Evolutionary conservation across 2,113 vertebrate genomes (phyloP).

Genomic region (Centropus bengalensis): DNA sequence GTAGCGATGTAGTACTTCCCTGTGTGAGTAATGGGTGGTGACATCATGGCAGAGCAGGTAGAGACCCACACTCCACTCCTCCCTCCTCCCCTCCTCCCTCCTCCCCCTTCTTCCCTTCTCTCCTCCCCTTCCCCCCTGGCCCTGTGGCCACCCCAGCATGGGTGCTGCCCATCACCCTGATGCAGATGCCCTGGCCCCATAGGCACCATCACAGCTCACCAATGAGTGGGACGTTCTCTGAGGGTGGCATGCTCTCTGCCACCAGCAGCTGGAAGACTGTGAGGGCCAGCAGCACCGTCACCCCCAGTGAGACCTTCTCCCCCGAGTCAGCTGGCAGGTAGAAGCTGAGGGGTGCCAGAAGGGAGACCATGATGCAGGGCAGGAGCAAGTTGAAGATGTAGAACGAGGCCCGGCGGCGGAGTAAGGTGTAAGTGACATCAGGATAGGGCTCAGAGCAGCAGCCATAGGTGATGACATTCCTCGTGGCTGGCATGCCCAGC

Average conservation of each 20-base stretch:
- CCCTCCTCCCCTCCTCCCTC: too few relatives aligned
- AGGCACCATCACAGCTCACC: constrained; percentile 67
- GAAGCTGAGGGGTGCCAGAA: constrained; percentile 89
- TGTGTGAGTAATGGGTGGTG: constrained; percentile 16
- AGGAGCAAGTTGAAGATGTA: constrained; percentile 92
- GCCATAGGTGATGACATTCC: constrained; percentile 84
- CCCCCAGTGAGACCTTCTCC: constrained; percentile 91
- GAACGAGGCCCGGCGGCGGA: constrained; percentile 86
- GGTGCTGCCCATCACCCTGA: neutral
- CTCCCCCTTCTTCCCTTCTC: too few relatives aligned
- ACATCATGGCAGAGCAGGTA: rapidly evolving
- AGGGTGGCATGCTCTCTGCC: constrained; percentile 91
- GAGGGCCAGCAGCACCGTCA: constrained; percentile 91
- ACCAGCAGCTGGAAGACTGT: constrained; percentile 93
- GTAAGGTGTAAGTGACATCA: constrained; percentile 88
- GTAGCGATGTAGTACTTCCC: constrained; percentile 95
- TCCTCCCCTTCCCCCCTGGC: too few relatives aligned
- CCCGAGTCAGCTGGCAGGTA: constrained; percentile 90
- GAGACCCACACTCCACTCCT: neutral
- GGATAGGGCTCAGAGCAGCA: constrained; percentile 94
- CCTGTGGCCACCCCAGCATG: rapidly evolving
- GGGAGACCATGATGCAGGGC: constrained; percentile 91
- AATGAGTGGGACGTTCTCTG: constrained; percentile 90
- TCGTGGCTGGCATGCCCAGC: constrained; percentile 86
- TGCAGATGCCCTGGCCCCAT: rapidly evolving